Evolutionary conservation across 2,113 vertebrate species (phyloP), one percentile per base, ranked within the genome.

Genomic region (Psilopsiagon aymara): DNA sequence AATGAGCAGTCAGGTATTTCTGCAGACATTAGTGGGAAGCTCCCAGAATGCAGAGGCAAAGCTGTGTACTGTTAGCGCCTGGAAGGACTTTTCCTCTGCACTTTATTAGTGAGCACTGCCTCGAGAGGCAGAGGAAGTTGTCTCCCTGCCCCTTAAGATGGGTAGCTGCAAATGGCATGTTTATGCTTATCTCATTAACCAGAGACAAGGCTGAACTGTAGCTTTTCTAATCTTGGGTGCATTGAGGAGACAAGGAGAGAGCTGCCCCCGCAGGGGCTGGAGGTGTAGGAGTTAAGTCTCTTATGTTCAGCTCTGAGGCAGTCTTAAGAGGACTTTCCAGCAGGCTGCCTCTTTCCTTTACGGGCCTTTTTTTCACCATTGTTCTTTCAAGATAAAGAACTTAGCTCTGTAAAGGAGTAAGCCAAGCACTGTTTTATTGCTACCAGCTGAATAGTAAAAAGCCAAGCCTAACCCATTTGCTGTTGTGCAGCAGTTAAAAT

Each of bases 371-470:
- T 95, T 95, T 92, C 91, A 87, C 91, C 83, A 82, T 95, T 96
- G 93, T 95, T 95, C 93, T 93, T 92, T 91, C 88, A 96, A 92
- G 91, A 97, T 96, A 92, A 96, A 96, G 94, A 90, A 87, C 86
- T 93, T 79, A 57, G 74, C 81, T 95, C 78, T 44, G 79, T 88
- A 88, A 88, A 85, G 71, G 78, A 94, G 91, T 93, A 82, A 95
- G 94, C 90, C 89, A 84, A 92, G 86, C 64, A 43, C 86, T 94
- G 84, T 91, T 96, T 97, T 97, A 91, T 95, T 95, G 92, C 94
- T 93, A 93, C 94, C 90, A 96, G 76, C 95, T 96, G 93, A 97
- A 97, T 78, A 86, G 86, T 92, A 96, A 96, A 97, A 91, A 95
- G 94, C 86, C 88, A 89, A 96, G 74, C 82, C 81, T 88, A 94